Evolutionary conservation across 2,113 vertebrate genomes (phyloP), one percentile per base, ranked within the genome.

Genomic region (Formicarius rufipectus): DNA sequence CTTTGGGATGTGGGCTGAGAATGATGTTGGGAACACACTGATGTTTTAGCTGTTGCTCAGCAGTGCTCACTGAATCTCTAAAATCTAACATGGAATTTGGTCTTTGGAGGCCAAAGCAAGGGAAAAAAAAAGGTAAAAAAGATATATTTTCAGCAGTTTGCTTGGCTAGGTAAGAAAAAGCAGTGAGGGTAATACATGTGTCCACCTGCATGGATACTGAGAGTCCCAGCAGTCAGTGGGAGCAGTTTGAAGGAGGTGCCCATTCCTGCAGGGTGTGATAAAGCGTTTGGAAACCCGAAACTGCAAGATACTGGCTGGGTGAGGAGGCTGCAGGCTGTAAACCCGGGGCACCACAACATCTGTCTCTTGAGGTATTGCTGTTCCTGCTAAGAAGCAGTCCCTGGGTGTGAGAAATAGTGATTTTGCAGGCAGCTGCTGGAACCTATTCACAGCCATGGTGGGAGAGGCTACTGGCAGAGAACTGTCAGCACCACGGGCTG

Each of bases 401-500:
- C 84, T 3, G 22, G 47, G 49, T 69, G 35, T 31, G 87, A 63
- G 79, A 28, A 83, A 19, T 33, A 58, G 35, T 82, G 90, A 74
- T 94, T 94, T 94, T 76, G 40, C 47, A 50, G 89, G 93, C 82
- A 88, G 81, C 87, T 80, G 76, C 75, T 78, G 56, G 85, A 55
- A 95, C 93, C 95, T 96, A 35, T 85, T 95, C 79, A 45, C 88
- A 88, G 95, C 91, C 87, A 74, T 4, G 31, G 78, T 60, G 69
- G 20, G 90, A 95, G 84, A 78, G 75, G 87, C 67, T 73, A 80
- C 85, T 71, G 82, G 93, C 82, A 91, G 85, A 7, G 55, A 90
- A 83, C 67, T 96, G 95, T 77, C 96, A 95, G 55, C 64, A 47
- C 91, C 92, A 90, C n/a, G 86, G 92, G 56, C 90, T 94, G 10